phyloP scores from a whole-genome alignment of 2,113 vertebrate species.

The Camelus dromedarius region DNA sequence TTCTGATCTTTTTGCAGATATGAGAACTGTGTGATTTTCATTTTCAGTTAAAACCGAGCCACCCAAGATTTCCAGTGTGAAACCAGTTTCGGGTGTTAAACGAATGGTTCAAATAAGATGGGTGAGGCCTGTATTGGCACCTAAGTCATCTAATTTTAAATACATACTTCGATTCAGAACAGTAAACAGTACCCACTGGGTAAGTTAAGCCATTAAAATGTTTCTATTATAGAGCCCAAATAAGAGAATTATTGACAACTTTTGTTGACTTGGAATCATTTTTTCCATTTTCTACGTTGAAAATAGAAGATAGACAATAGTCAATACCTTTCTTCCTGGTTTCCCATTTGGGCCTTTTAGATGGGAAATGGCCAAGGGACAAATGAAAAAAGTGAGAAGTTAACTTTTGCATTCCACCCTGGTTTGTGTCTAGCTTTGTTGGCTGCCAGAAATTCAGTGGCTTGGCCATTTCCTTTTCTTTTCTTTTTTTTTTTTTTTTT shows the following conservation, averaged over 20 bases:
- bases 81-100: conserved; percentile 72
- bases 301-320: background rate
- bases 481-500: too few species aligned
- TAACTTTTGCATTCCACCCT: background rate
- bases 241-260: background rate
- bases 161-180: conserved; percentile 82
- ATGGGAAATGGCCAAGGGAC: background rate
- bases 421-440: background rate
- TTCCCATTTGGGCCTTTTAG: background rate
- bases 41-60: conserved; percentile 86
- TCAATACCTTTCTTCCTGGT: background rate
- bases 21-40: conserved; percentile 58
- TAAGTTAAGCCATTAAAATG: conserved; percentile 73
- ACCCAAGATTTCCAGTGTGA: conserved; percentile 81
- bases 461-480: background rate
- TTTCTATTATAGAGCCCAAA: background rate
- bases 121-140: conserved; percentile 65
- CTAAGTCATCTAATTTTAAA: background rate
- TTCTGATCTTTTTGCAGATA: conserved; percentile 14
- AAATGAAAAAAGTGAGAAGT: background rate
- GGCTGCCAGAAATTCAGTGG: background rate
- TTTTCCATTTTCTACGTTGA: background rate
- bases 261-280: background rate
- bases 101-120: conserved; percentile 83
- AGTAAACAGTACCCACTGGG: conserved; percentile 76